Base-by-base conservation (phyloP, 2,888 invertebrate species). In the Rhimphoctona megacephalus region DNA sequence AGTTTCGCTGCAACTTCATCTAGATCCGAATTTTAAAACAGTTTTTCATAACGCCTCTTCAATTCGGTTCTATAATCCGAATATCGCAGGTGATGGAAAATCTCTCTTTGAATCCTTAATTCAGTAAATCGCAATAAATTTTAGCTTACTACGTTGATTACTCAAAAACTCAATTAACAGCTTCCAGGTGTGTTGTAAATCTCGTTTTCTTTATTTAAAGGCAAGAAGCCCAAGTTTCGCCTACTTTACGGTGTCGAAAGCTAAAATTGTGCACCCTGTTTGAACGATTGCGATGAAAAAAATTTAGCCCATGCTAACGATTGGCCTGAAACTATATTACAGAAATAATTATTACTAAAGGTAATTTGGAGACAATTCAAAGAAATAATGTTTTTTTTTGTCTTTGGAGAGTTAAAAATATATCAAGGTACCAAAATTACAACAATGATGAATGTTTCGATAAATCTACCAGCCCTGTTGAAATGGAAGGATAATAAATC, bases 401-500 rank as follows among this genome's bases (percentile, higher is more conserved):
- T 11, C 1, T 14, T 43, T 43, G 43, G 11, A 14, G 14, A 43
- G 43, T 43, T 43, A 5, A 49, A 46, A 19, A 49, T 49, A 49
- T 43, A n/a, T n/a, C 49, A n/a, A 7, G 6, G 30, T 61, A 30
- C 25, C 61, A 30, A 17, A 30, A 30, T 61, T 30, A 30, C 30
- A 30, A 61, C 17, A 61, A 61, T 61, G 61, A 61, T 30, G 17
- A 61, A 61, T 61, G 61, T 30, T 30, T 30, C 25, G 61, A 61
- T 61, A 61, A 61, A 61, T 30, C 61, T 61, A 17, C 14, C 17
- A 61, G 30, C 6, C 30, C 30, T 30, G 61, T 30, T 61, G 30
- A 30, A 61, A 30, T 61, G 30, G 30, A 61, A 17, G 61, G 61
- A 30, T 6, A 61, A 61, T 61, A 61, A 61, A 61, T 61, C 61